Evolutionary conservation across 1,140 invertebrate species (phyloP).

Genomic region (Lepidotrigona ventralis): DNA sequence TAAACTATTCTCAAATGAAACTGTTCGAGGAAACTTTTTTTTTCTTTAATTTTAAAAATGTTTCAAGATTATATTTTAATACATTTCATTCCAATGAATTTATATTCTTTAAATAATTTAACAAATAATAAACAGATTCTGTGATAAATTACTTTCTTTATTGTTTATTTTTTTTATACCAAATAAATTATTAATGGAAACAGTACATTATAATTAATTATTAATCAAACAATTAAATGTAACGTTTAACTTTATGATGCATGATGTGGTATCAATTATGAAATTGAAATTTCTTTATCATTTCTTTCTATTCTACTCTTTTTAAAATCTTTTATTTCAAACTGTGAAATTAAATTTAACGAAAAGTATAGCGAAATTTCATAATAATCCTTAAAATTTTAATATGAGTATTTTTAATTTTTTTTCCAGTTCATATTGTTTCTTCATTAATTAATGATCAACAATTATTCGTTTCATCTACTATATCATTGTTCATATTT

Average conservation of each 20-base stretch:
- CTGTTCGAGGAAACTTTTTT: background rate
- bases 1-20: background rate
- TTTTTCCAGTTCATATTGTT: background rate
- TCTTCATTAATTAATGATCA: too few species aligned
- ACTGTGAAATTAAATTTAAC: background rate
- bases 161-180: background rate
- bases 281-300: background rate
- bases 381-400: background rate
- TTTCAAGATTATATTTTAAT: background rate
- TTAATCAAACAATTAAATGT: too few species aligned
- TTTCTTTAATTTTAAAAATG: background rate
- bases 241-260: too few species aligned
- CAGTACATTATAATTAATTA: background rate
- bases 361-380: background rate
- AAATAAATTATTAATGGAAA: background rate
- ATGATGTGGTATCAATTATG: background rate
- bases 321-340: too few species aligned
- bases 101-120: background rate
- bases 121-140: background rate
- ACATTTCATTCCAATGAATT: background rate
- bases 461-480: too few species aligned
- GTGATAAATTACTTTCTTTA: too few species aligned
- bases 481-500: background rate
- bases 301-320: too few species aligned
- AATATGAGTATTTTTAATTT: background rate